Evolutionary conservation across 2,888 invertebrate genomes (phyloP).

Genomic region (Adela reaumurella): DNA sequence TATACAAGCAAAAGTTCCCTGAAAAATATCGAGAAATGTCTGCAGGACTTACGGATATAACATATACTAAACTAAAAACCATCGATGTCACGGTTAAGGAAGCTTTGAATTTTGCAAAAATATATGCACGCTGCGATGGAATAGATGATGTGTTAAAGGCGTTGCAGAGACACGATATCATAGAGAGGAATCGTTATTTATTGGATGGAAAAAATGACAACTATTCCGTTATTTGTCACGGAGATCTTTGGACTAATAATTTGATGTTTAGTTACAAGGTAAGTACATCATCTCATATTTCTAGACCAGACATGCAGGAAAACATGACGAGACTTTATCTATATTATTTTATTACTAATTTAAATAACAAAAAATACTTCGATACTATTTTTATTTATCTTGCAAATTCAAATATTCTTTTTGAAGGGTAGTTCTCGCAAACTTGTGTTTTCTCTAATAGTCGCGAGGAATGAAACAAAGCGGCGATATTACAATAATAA

Average conservation of each 20-base stretch:
- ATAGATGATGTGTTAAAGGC: background rate
- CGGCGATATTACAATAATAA: too few relatives aligned
- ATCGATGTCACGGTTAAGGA: background rate
- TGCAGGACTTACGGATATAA: background rate
- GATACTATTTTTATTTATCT: too few relatives aligned
- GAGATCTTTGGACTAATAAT: background rate
- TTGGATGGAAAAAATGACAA: background rate
- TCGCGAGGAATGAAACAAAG: too few relatives aligned
- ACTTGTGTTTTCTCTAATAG: too few relatives aligned
- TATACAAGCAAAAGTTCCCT: background rate
- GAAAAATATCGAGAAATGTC: background rate
- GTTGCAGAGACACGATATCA: background rate
- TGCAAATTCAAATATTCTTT: too few relatives aligned
- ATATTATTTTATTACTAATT: too few relatives aligned
- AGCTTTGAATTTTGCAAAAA: background rate
- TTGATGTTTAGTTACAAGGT: background rate
- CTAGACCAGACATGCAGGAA: too few relatives aligned
- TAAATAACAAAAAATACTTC: too few relatives aligned
- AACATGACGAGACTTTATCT: too few relatives aligned
- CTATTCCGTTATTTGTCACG: background rate
- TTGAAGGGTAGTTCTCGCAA: too few relatives aligned
- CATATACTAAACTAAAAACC: background rate
- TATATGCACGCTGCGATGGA: background rate
- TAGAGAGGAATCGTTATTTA: background rate
- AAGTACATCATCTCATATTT: background rate